Evolutionary conservation across 2,113 vertebrate species (phyloP), one percentile per base, ranked within the genome.

Genomic region (Tympanuchus pallidicinctus): DNA sequence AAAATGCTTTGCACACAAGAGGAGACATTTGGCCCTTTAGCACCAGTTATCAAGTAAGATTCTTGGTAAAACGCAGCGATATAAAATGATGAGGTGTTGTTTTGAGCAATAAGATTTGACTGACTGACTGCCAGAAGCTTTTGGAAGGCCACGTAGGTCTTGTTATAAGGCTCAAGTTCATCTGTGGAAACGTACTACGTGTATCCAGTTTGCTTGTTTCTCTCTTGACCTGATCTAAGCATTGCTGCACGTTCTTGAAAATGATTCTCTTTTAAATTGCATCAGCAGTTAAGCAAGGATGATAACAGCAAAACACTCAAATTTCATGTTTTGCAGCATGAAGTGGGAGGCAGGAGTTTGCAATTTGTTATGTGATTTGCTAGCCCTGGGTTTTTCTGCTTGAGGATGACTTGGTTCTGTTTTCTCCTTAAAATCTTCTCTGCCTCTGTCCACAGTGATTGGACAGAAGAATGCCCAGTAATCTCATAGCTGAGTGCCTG

Each of bases 1-100:
- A 96, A 98, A 82, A 99, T 99, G 99, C 93, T 99, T 15, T 99
- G 99, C 85, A 97, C 97, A 7, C 97, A 78, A 8, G 98, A 99
- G 86, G 99, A 99, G 73, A 99, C 98, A 0, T 99, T 99, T 25
- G 99, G 99, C 30, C 99, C 99, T 6, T 98, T 99, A 87, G 97
- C 99, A 22, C 99, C 99, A 1, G 98, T 99, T 82, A 97, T 99
- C 97, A 99, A 98, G 99, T 99, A 95, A 94, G 98, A 61, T 30
- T 27, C 40, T 47, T 50, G 27, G 2, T 27, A 54, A 54, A 28
- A 32, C 9, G 21, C 47, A 56, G 50, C 27, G 50, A 13, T 15
- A 91, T 40, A 66, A 25, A 22, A 0, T 2, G 56, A 8, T 4
- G 9, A 57, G 38, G 52, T 3, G 36, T 52, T n/a, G 50, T 48